Base-by-base conservation (phyloP, 2,113 vertebrate species). In the Potamarius usumacintae region DNA sequence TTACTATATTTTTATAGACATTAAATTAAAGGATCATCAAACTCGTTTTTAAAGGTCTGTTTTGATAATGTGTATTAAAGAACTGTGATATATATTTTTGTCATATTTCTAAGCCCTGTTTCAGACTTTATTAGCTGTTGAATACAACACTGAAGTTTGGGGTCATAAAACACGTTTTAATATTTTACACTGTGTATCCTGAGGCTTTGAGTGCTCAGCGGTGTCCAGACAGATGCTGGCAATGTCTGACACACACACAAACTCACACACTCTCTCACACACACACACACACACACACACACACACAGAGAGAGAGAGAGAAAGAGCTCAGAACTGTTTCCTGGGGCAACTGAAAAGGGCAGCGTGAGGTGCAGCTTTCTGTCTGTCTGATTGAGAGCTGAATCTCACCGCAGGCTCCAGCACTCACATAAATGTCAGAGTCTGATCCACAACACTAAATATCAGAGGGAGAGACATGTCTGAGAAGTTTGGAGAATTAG, bases 341-440 rank as follows among this genome's bases (percentile, higher is more conserved):
- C 63, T 53, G 48, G 57, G 50, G 82, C 82, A 30, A 20, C 8
- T 71, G n/a, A 30, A 58, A 84, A 71, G n/a, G 65, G 65, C 63
- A 57, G 65, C 50, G 17, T 30, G 27, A 55, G 63, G 50, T 18
- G 20, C 42, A 30, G 7, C 11, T 27, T 55, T 82, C 34, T 48
- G 9, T 62, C 18, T n/a, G 14, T 83, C 42, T 88, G 27, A 63
- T 85, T 90, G 90, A 86, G 90, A 92, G 89, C 87, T 84, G 90
- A 95, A 95, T 88, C 87, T 91, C 92, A 93, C 92, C 90, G 89
- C 91, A 93, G 93, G 93, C 91, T 90, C 93, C 55, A 92, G 81
- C 92, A 92, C 94, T 95, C 93, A 93, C 93, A 93, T 93, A 94
- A 96, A 95, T 94, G 94, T 95, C 95, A 95, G 91, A 89, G 87